Evolutionary conservation across 2,888 invertebrate species (phyloP).

Genomic region (Hypena proboscidalis): DNA sequence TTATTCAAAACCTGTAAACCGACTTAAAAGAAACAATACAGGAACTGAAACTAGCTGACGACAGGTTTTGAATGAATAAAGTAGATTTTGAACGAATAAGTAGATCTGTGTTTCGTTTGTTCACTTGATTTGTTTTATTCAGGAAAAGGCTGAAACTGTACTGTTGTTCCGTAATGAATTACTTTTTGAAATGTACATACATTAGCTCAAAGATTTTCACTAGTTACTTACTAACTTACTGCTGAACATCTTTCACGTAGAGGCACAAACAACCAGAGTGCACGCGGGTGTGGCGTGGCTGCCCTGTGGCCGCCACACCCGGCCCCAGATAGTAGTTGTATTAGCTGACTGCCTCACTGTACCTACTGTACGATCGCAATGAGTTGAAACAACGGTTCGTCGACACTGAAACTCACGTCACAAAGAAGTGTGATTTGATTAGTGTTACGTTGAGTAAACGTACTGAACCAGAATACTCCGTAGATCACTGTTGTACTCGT

Average conservation of each 20-base stretch:
- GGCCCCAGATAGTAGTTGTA: constrained; percentile 49
- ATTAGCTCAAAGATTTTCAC: constrained; percentile 55
- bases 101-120: constrained; percentile 66
- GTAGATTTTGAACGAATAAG: constrained; percentile 74
- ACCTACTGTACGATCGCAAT: constrained; percentile 42
- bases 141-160: constrained; percentile 69
- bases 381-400: constrained; percentile 34
- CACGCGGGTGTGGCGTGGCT: constrained; percentile 13
- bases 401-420: constrained; percentile 50
- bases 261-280: constrained; percentile 35
- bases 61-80: constrained; percentile 82
- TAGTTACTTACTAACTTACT: constrained; percentile 40
- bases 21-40: constrained; percentile 71
- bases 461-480: constrained; percentile 70
- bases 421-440: constrained; percentile 68
- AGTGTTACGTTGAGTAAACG: constrained; percentile 56
- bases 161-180: constrained; percentile 59
- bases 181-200: constrained; percentile 68
- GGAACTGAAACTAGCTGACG: constrained; percentile 77
- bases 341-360: constrained; percentile 64
- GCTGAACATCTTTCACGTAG: constrained; percentile 49
- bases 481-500: constrained; percentile 69
- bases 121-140: constrained; percentile 50
- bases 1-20: constrained; percentile 83
- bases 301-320: constrained; percentile 41